These are phyloP conservation scores for Hemichromis elongatus DNA, from an alignment of 2,113 vertebrate genomes.

Conservation along the genomic window DNA sequence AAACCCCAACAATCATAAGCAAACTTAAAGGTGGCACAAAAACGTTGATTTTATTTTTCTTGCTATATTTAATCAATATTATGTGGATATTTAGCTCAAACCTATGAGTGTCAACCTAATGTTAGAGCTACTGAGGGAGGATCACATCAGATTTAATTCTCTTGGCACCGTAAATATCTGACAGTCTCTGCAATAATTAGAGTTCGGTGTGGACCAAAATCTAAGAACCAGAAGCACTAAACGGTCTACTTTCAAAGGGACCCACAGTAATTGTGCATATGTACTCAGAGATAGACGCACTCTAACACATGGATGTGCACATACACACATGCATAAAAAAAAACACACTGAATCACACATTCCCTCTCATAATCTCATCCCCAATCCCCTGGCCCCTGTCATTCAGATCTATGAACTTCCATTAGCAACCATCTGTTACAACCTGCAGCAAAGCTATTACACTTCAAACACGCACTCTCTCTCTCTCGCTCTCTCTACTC, in stretches of 20 bases:
- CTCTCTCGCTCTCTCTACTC: background rate
- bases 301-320: background rate
- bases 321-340: slow-evolving; percentile 1
- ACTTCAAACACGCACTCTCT: slow-evolving; percentile 1
- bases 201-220: background rate
- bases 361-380: slow-evolving; percentile 45
- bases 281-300: slow-evolving; percentile 1
- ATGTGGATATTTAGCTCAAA: background rate
- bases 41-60: background rate
- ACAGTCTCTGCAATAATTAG: background rate
- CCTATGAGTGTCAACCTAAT: background rate
- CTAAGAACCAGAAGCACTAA: background rate
- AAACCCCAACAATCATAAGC: background rate
- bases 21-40: background rate
- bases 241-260: background rate
- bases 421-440: slow-evolving; percentile 81
- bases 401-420: slow-evolving; percentile 80
- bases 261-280: slow-evolving; percentile 13
- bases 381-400: slow-evolving; percentile 68
- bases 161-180: background rate
- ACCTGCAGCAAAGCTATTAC: slow-evolving; percentile 75
- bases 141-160: background rate
- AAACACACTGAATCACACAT: slow-evolving; percentile 1
- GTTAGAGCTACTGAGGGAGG: background rate
- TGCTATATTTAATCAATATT: background rate